Conservation (phyloP, 2,888 invertebrate genomes). For the Andrena minutula region DNA sequence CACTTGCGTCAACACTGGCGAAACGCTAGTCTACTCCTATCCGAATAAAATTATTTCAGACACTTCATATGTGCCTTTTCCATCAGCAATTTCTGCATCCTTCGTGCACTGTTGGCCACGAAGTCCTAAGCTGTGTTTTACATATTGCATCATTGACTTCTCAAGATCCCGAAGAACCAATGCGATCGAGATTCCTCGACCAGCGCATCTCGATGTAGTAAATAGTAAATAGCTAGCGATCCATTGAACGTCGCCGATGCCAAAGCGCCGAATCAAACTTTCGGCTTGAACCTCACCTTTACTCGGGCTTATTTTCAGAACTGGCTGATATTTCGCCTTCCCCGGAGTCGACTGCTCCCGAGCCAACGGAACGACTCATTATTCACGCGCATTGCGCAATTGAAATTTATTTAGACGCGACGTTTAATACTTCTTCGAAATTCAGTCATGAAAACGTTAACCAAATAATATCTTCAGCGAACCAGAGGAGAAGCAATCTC, state of each 20-base stretch:
- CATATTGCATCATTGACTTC: not conserved
- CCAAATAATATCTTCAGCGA: not conserved
- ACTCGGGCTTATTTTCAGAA: slow-evolving; percentile 69
- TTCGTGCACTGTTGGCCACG: no score
- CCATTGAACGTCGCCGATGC: slow-evolving; percentile 66
- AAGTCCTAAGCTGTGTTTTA: not conserved
- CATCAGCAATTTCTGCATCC: not conserved
- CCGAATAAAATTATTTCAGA: not conserved
- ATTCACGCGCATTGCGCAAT: slow-evolving; percentile 42
- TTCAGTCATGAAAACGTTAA: not conserved
- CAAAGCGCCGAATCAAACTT: slow-evolving; percentile 48
- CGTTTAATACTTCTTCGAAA: slow-evolving; percentile 7
- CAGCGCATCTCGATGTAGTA: slow-evolving; percentile 40
- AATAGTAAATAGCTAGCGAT: slow-evolving; percentile 67
- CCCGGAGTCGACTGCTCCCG: slow-evolving; percentile 47
- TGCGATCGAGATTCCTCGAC: slow-evolving; percentile 5
- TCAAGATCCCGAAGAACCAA: not conserved
- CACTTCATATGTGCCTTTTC: not conserved
- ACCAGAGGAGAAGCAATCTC: not conserved
- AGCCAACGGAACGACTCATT: slow-evolving; percentile 7
- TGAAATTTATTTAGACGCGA: slow-evolving; percentile 33
- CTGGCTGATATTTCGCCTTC: slow-evolving; percentile 59
- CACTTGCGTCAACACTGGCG: not conserved
- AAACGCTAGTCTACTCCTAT: not conserved
- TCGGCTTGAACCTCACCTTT: slow-evolving; percentile 76